phyloP scores from a whole-genome alignment of 1,140 invertebrate species.

The Apolygus lucorum region DNA sequence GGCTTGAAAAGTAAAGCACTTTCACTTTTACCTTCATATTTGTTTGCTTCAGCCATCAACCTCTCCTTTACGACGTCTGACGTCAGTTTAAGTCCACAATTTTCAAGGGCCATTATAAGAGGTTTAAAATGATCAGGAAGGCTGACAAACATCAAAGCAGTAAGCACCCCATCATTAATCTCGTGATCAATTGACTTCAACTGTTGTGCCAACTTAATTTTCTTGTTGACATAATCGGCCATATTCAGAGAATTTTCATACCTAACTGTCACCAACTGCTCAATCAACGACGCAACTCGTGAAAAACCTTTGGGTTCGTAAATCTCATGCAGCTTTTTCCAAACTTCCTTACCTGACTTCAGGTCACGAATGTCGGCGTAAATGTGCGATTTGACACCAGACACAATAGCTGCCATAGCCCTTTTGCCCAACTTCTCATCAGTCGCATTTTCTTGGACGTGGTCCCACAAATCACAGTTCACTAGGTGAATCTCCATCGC shows the following conservation, averaged over 20 bases:
- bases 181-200: too few species aligned
- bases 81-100: neutral
- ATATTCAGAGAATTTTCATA: neutral
- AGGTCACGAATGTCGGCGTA: neutral
- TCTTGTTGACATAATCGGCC: neutral
- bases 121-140: slow-evolving; percentile 1
- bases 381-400: neutral
- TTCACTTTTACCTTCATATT: neutral
- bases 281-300: neutral
- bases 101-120: neutral
- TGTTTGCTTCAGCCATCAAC: neutral
- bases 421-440: neutral
- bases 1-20: neutral
- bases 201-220: slow-evolving; percentile 1
- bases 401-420: neutral
- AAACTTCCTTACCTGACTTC: slow-evolving; percentile 1
- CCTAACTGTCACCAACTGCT: neutral
- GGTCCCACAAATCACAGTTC: neutral
- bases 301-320: neutral
- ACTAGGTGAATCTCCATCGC: neutral
- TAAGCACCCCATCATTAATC: neutral
- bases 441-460: neutral
- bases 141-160: neutral
- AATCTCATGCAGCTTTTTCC: neutral
- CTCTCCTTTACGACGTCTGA: neutral